phyloP scores from a whole-genome alignment of 1,140 invertebrate species.

The Anadara kagoshimensis region DNA sequence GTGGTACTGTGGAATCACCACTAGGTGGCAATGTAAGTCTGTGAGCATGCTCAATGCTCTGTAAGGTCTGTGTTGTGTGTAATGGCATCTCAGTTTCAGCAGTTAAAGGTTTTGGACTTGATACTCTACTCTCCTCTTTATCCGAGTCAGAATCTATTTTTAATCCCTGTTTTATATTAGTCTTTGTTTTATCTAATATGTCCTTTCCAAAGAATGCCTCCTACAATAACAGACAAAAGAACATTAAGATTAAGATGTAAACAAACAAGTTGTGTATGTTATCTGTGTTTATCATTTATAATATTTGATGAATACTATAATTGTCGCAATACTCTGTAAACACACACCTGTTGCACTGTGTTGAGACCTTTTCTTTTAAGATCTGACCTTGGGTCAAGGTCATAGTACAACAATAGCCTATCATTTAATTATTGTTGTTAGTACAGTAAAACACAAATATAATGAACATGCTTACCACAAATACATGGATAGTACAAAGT shows the following conservation, averaged over 20 bases:
- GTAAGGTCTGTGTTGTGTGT: too few species aligned
- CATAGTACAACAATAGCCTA: too few species aligned
- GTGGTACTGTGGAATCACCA: not conserved
- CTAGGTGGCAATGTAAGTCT: slow-evolving; percentile 7
- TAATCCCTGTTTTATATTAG: slow-evolving; percentile 49
- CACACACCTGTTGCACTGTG: too few species aligned
- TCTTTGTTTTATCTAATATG: slow-evolving; percentile 81
- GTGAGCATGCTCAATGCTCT: not conserved
- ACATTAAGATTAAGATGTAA: not conserved
- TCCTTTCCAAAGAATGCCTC: slow-evolving; percentile 75
- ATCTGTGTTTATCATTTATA: not conserved
- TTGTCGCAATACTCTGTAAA: too few species aligned
- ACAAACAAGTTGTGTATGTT: not conserved
- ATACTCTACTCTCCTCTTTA: slow-evolving; percentile 26
- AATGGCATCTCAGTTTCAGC: too few species aligned
- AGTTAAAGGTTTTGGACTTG: not conserved
- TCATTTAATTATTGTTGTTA: too few species aligned
- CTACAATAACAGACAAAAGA: slow-evolving; percentile 50
- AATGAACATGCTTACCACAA: too few species aligned
- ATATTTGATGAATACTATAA: not conserved
- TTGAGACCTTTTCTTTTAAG: too few species aligned
- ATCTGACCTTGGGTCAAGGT: too few species aligned
- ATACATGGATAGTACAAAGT: too few species aligned
- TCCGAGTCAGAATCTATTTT: slow-evolving; percentile 59
- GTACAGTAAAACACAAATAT: too few species aligned